Conservation (phyloP, 2,113 vertebrate species). For the Sula dactylatra region DNA sequence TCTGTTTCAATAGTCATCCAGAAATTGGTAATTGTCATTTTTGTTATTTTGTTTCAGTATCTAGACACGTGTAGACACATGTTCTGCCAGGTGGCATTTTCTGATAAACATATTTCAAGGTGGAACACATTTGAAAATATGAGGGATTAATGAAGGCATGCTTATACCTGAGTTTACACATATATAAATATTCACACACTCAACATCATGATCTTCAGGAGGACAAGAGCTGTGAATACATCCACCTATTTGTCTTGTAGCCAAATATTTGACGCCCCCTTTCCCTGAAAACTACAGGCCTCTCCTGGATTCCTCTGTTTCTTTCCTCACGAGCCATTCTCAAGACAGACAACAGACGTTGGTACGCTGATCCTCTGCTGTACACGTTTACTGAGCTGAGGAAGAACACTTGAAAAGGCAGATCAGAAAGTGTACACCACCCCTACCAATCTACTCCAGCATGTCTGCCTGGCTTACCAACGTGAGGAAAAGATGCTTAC, state of each 20-base stretch:
- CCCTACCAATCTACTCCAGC: background rate
- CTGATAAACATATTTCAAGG: background rate
- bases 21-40: background rate
- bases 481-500: background rate
- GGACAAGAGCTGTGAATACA: background rate
- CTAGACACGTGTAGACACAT: background rate
- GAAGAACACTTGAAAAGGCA: background rate
- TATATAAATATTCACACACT: background rate
- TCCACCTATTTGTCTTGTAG: background rate
- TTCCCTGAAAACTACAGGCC: background rate
- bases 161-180: background rate
- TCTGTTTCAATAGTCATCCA: background rate
- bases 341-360: background rate
- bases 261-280: background rate
- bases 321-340: background rate
- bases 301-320: background rate
- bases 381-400: fast-evolving
- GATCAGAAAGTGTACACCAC: background rate
- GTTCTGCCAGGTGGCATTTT: background rate
- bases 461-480: background rate
- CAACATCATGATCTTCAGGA: background rate
- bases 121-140: background rate
- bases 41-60: background rate
- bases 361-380: background rate
- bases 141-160: background rate